A percentile compares a stretch with the other conserved stretches of the same genome.
These are phyloP conservation scores for Erythrocebus patas DNA, from an alignment of 2,113 vertebrate genomes.

Conservation along the genomic window DNA sequence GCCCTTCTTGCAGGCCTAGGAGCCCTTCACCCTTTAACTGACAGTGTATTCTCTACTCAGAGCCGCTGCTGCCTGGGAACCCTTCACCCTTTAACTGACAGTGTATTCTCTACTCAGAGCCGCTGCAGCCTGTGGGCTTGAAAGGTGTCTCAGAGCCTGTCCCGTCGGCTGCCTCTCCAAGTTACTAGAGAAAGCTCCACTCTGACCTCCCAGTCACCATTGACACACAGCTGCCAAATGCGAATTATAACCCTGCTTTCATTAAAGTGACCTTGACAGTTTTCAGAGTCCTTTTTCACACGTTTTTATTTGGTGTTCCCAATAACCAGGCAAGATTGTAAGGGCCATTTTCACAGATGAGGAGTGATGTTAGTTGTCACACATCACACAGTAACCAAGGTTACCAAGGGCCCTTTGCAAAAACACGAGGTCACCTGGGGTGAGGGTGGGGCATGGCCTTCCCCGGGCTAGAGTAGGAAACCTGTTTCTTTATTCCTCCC, in stretches of 20 bases:
- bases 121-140: fast-evolving
- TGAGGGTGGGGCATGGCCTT: too few species aligned
- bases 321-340: too few species aligned
- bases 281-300: background rate
- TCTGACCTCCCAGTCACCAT: background rate
- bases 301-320: background rate
- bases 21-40: background rate
- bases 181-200: background rate
- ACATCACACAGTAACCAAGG: background rate
- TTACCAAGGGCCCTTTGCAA: background rate
- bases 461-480: background rate
- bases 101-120: background rate
- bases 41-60: background rate
- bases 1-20: too few species aligned
- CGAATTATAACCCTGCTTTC: fast-evolving
- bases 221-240: background rate
- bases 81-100: background rate
- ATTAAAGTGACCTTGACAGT: background rate
- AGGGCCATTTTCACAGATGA: background rate
- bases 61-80: fast-evolving
- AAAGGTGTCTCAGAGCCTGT: fast-evolving
- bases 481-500: background rate
- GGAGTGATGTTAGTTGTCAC: background rate
- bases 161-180: background rate
- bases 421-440: background rate